Evolutionary conservation across 2,113 vertebrate genomes (phyloP), one percentile per base, ranked within the genome.

Genomic region (Mormyrus iriodes): DNA sequence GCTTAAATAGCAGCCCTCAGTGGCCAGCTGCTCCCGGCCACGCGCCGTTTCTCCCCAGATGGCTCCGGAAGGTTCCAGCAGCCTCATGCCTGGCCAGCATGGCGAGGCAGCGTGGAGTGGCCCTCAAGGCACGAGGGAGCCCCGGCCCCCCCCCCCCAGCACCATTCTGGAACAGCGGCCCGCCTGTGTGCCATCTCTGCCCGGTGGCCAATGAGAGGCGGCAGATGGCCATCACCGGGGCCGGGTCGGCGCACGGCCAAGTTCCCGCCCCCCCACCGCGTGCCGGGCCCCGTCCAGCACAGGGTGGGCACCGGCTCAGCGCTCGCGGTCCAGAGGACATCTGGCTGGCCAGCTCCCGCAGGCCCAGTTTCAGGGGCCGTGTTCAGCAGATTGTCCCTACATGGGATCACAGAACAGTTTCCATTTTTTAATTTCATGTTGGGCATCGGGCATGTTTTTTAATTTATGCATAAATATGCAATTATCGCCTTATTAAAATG

Each of bases 21-120:
- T 92, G 91, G 93, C 95, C 95, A 96, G 95, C 95, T 96, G 95
- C 94, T 96, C 94, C 93, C 92, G 91, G 94, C 95, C 95, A 96
- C 91, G 94, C 95, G 95, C 93, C 94, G 95, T 94, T 95, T 95
- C 95, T 94, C 93, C 95, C 94, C 95, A 95, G 95, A 96, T 96
- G 95, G 95, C 94, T 93, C 92, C 58, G 93, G 95, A 94, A 95
- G 93, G 94, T 95, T 96, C 95, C 94, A 94, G 93, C 89, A 94
- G 93, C 94, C 93, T 94, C 93, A 90, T 92, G 94, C 94, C 94
- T n/a, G 89, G 94, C 93, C 90, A 90, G 92, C 93, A 95, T 94
- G 53, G 48, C 94, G 92, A 93, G 95, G 93, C 94, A 95, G 93
- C 94, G 93, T 94, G 92, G 94, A 94, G 95, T 94, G 94, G 92